Evolutionary conservation across 2,888 invertebrate species (phyloP).

Genomic region (Idaea dimidiata): DNA sequence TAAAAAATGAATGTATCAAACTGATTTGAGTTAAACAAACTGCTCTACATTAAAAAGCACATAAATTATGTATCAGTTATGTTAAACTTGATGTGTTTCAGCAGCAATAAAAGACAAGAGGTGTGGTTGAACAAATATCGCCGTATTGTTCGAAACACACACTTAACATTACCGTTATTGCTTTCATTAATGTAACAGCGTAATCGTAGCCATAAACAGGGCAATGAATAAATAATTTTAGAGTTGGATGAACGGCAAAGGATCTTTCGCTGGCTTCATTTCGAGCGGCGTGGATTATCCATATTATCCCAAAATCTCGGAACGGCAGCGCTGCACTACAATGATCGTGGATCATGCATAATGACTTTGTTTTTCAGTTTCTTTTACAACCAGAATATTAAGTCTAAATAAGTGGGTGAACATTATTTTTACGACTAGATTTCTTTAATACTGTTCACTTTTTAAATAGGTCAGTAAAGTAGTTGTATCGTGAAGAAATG

Average conservation of each 20-base stretch:
- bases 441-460: no score
- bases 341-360: slow-evolving; percentile 62
- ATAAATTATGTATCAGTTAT: not conserved
- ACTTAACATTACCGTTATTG: slow-evolving; percentile 37
- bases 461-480: no score
- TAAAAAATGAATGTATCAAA: not conserved
- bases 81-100: slow-evolving; percentile 1
- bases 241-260: slow-evolving; percentile 58
- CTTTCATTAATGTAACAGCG: slow-evolving; percentile 42
- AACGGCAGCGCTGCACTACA: slow-evolving; percentile 58
- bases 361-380: slow-evolving; percentile 60
- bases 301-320: slow-evolving; percentile 73
- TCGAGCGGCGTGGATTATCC: slow-evolving; percentile 67
- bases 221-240: slow-evolving; percentile 70
- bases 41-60: not conserved
- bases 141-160: slow-evolving; percentile 24
- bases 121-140: not conserved
- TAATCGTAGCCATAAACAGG: slow-evolving; percentile 54
- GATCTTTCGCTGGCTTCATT: slow-evolving; percentile 63
- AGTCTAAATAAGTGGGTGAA: not conserved
- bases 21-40: not conserved
- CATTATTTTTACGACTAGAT: not conserved
- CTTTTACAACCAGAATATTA: slow-evolving; percentile 43
- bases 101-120: not conserved
- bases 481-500: no score